phyloP scores from a whole-genome alignment of 2,113 vertebrate species.

The Malurus melanocephalus region DNA sequence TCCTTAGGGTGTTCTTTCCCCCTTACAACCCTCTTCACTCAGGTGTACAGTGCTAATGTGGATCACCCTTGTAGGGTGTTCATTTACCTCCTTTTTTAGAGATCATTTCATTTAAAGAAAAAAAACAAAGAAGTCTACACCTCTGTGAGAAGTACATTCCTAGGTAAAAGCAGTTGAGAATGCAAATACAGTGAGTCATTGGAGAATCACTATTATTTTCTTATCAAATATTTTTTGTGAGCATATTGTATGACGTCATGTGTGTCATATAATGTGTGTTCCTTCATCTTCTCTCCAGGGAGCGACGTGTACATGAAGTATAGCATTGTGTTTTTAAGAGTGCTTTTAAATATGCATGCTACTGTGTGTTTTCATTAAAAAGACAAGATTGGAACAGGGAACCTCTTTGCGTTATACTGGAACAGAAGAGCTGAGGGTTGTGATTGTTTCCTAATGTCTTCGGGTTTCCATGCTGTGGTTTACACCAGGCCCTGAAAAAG shows the following conservation, averaged over 20 bases:
- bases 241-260: background rate
- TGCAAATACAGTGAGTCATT: background rate
- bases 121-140: background rate
- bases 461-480: background rate
- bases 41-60: background rate
- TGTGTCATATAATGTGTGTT: background rate
- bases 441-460: background rate
- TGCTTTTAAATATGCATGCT: constrained; percentile 19
- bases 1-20: rapidly evolving
- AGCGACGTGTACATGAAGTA: background rate
- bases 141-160: background rate
- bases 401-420: background rate
- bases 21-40: background rate
- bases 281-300: background rate
- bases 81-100: background rate
- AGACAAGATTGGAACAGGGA: background rate
- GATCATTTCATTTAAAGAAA: background rate
- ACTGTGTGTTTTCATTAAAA: constrained; percentile 12
- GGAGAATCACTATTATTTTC: background rate
- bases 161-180: background rate
- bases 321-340: background rate
- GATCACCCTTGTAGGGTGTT: rapidly evolving
- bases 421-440: background rate
- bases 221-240: background rate
- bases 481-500: background rate